Percentiles rank a stretch among this genome's conserved stretches.
Conservation (phyloP, 1,140 invertebrate genomes). For the Lepidurus couesii region DNA sequence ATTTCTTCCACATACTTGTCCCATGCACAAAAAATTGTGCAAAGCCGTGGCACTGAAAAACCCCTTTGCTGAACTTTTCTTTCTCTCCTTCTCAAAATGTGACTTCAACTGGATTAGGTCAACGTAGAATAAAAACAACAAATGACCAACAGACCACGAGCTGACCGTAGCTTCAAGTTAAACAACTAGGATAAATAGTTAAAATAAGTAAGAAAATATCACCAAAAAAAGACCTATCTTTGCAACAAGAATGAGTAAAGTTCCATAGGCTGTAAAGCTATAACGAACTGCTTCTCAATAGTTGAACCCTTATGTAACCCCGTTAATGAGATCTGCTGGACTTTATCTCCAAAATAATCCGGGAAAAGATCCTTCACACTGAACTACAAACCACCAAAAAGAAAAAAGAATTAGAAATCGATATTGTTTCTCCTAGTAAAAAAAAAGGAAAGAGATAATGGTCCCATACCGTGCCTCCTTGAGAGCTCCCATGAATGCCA, state of each 20-base stretch:
- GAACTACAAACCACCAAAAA: slow-evolving; percentile 44
- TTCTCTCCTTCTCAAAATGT: background rate
- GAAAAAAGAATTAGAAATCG: slow-evolving; percentile 34
- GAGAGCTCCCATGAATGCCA: slow-evolving; percentile 42
- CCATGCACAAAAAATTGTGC: background rate
- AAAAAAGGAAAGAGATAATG: background rate
- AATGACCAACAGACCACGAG: background rate
- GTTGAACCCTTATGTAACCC: slow-evolving; percentile 48
- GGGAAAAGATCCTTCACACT: slow-evolving; percentile 49
- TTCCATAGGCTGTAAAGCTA: slow-evolving; percentile 54
- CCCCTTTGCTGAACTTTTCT: background rate
- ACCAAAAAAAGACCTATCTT: background rate
- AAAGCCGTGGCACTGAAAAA: background rate
- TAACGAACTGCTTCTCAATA: slow-evolving; percentile 45
- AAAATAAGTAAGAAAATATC: background rate
- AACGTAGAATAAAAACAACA: background rate
- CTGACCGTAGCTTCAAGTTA: too few relatives aligned
- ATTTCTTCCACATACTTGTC: background rate
- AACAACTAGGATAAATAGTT: background rate
- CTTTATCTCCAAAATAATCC: slow-evolving; percentile 44
- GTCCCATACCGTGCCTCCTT: slow-evolving; percentile 45
- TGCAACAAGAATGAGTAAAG: slow-evolving; percentile 50
- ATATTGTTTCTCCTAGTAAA: slow-evolving; percentile 40
- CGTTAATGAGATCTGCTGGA: slow-evolving; percentile 51
- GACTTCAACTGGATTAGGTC: background rate